Evolutionary conservation across 2,113 vertebrate genomes (phyloP), one percentile per base, ranked within the genome.

Genomic region (Alces alces): DNA sequence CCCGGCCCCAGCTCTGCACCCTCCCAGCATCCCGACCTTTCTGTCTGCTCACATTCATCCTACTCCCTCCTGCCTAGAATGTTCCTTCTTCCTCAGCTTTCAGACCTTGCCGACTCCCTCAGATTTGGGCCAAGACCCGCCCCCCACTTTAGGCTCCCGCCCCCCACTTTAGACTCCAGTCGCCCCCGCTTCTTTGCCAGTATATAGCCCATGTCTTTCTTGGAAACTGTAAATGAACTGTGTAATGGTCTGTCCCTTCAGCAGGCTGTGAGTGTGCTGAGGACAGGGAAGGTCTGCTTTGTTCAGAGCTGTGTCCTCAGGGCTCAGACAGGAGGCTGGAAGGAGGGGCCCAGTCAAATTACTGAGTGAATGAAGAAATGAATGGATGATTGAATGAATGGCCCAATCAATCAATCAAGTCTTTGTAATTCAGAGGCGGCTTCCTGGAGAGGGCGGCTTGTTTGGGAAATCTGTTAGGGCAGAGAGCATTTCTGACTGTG

Each of bases 401-500:
- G 27, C 17, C 39, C 7, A 6, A 17, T 21, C 33, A 19, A 28
- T 28, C 21, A 1, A 2, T 54, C 36, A 43, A 28, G 23, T 27
- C 54, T 36, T 45, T 55, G 10, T 17, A 4, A 27, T 11, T 36
- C 83, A 25, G 36, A 47, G 83, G 47, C 70, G 25, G 23, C 94
- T 61, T 33, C 39, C 91, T 5, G 55, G 55, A 52, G 58, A 27
- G 27, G 6, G 36, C 39, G 55, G 54, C 66, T 76, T 11, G 28
- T 47, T 12, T 3, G 57, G 52, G 12, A 61, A 4, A 8, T 15
- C n/a, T 21, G 19, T 55, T 3, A 52, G 15, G 43, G 12, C 39
- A 1, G 23, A 28, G 57, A 45, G 54, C 28, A 0, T n/a, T 43
- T 70, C 27, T 1, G 50, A 88, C 23, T 0, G 28, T 1, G 33